phyloP scores from a whole-genome alignment of 2,888 invertebrate genomes.

The Ptilodon capucinus region DNA sequence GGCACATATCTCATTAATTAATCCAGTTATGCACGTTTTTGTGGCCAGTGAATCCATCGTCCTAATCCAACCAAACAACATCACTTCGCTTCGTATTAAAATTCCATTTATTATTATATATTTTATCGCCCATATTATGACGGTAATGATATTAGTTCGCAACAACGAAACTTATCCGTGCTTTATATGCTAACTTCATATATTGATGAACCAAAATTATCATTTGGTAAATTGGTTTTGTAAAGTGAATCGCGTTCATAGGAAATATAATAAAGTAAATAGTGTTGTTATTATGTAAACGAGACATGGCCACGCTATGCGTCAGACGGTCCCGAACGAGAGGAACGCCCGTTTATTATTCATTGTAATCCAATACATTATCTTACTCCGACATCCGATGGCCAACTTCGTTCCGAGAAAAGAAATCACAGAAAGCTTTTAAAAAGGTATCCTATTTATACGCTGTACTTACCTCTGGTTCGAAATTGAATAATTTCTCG shows the following conservation, averaged over 20 bases:
- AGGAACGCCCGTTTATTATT: constrained; percentile 63
- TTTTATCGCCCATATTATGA: background rate
- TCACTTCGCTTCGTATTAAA: background rate
- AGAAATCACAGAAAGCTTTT: constrained; percentile 47
- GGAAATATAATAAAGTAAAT: constrained; percentile 31
- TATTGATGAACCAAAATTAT: constrained; percentile 14
- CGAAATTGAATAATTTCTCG: background rate
- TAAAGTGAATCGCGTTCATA: constrained; percentile 17
- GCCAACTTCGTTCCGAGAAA: constrained; percentile 40
- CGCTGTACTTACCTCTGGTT: background rate
- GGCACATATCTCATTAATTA: background rate
- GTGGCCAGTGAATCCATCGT: background rate
- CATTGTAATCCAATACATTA: constrained; percentile 69
- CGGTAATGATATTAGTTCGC: background rate
- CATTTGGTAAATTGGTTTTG: constrained; percentile 17
- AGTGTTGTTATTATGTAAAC: constrained; percentile 46
- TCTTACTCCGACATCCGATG: constrained; percentile 47
- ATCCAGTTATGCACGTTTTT: background rate
- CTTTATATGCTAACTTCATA: constrained; percentile 1
- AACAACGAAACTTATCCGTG: background rate
- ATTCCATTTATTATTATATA: background rate
- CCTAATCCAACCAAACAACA: background rate
- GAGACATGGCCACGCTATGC: constrained; percentile 42
- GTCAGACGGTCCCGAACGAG: constrained; percentile 48
- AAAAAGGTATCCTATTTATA: constrained; percentile 22